Evolutionary conservation across 2,797 vertebrate genomes (phyloP).

Genomic region (Peromyscus aztecus): DNA sequence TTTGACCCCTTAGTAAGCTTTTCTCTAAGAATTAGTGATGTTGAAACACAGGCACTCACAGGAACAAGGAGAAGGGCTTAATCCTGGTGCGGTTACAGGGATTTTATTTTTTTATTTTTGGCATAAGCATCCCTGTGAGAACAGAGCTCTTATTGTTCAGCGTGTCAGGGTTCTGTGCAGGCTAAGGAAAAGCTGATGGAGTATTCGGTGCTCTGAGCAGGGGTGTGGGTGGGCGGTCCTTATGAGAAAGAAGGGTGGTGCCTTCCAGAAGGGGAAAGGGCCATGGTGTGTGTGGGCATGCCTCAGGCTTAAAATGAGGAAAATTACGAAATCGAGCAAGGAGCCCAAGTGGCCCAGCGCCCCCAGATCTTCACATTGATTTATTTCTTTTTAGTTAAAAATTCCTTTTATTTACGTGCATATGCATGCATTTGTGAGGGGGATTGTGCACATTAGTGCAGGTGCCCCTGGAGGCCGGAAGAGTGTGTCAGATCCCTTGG

Average conservation of each 20-base stretch:
- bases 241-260: background rate
- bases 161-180: background rate
- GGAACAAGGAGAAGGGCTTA: constrained; percentile 63
- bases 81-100: constrained; percentile 49
- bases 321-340: background rate
- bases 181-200: constrained; percentile 74
- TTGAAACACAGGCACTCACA: background rate
- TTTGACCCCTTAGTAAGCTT: constrained; percentile 23
- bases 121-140: constrained; percentile 40
- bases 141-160: constrained; percentile 78
- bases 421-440: background rate
- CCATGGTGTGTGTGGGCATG: background rate
- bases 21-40: constrained; percentile 43
- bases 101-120: constrained; percentile 54
- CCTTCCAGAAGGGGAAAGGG: background rate
- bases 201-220: background rate
- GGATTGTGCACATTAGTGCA: background rate
- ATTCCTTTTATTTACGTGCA: background rate
- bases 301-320: background rate
- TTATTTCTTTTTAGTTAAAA: background rate
- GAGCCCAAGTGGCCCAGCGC: rapidly evolving
- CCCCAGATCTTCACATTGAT: background rate
- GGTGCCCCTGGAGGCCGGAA: background rate
- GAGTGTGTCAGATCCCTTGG: background rate
- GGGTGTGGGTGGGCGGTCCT: background rate